Evolutionary conservation across 1,140 invertebrate species (phyloP).

Genomic region (Solenopsis fugax): DNA sequence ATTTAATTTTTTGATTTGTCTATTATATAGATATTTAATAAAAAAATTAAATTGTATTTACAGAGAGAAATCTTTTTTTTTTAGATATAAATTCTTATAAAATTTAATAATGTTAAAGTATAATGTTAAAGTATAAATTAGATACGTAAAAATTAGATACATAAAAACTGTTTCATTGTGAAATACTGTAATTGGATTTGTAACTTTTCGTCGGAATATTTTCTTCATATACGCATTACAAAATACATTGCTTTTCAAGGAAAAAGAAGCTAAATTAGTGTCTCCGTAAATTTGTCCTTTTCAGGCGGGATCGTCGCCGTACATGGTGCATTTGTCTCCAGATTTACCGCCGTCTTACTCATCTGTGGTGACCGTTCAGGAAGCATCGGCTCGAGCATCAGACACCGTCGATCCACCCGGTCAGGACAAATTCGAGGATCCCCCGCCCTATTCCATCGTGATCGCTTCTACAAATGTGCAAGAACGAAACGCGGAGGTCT

Average conservation of each 20-base stretch:
- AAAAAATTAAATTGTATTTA: too few species aligned
- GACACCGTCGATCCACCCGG: neutral
- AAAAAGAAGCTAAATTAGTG: neutral
- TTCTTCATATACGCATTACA: neutral
- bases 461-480: neutral
- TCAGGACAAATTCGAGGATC: constrained; percentile 29
- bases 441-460: constrained; percentile 32
- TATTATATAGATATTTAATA: too few species aligned
- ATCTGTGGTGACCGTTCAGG: constrained; percentile 14
- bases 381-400: neutral
- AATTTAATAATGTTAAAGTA: too few species aligned
- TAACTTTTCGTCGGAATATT: neutral
- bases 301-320: neutral
- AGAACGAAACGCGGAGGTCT: neutral
- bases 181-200: neutral
- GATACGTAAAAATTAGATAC: neutral
- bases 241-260: neutral
- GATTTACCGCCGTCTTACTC: constrained; percentile 46
- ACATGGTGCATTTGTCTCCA: neutral
- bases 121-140: neutral
- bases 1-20: too few species aligned
- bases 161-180: neutral
- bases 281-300: neutral
- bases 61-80: too few species aligned
- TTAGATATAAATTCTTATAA: too few species aligned